phyloP scores from a whole-genome alignment of 2,888 invertebrate species.

The Philopedon plagiatum region DNA sequence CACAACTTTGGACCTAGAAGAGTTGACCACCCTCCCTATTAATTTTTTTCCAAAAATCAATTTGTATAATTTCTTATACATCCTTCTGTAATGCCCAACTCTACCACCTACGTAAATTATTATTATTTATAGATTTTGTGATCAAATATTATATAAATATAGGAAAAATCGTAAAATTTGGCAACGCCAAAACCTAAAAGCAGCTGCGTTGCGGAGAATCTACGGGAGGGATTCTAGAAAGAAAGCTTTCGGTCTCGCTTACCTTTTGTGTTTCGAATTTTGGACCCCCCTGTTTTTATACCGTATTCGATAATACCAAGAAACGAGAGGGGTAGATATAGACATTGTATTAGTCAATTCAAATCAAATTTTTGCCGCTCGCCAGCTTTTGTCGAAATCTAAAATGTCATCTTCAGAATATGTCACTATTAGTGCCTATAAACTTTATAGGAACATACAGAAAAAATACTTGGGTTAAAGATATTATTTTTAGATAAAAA shows the following conservation, averaged over 20 bases:
- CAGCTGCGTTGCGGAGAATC: constrained; percentile 50
- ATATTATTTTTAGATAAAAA: no score
- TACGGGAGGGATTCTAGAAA: constrained; percentile 52
- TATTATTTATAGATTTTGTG: no score
- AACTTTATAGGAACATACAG: background rate
- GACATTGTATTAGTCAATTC: constrained; percentile 36
- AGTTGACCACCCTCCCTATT: no score
- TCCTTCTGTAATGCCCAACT: no score
- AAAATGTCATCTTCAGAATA: constrained; percentile 35
- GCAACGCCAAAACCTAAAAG: constrained; percentile 40
- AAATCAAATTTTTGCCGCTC: constrained; percentile 41
- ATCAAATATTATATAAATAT: background rate
- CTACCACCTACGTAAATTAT: no score
- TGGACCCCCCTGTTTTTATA: constrained; percentile 49
- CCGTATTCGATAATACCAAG: constrained; percentile 48
- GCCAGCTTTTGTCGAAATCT: constrained; percentile 39
- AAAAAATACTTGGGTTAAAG: no score
- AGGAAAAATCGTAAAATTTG: constrained; percentile 15
- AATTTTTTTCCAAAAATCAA: no score
- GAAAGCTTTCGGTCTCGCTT: constrained; percentile 49
- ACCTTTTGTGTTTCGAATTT: constrained; percentile 49
- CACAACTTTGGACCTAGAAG: no score
- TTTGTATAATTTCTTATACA: no score
- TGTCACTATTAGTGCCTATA: constrained; percentile 26
- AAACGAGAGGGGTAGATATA: constrained; percentile 44